Conservation (phyloP, 2,113 vertebrate species). For the Sus scrofa region T2T-Sscrofa CM000821.6:9946001-9946500, state of each 20-base stretch:
- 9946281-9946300: neutral
- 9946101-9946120: too few species aligned
- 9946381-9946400: conserved; percentile 36
- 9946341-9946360: conserved; percentile 57
- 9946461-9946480: conserved; percentile 63
- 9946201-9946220: neutral
- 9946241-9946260: neutral
- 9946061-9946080: neutral
- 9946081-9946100: neutral
- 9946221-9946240: conserved; percentile 25
- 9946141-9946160: neutral
- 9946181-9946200: neutral
- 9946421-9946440: conserved; percentile 54
- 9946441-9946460: conserved; percentile 63
- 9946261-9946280: conserved; percentile 10
- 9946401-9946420: conserved; percentile 76
- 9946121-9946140: neutral
- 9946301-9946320: conserved; percentile 34
- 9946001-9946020: neutral
- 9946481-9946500: conserved; percentile 48
- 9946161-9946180: neutral
- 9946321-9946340: conserved; percentile 11
- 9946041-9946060: neutral
- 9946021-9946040: neutral
- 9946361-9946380: conserved; percentile 50